A percentile compares a stretch with the other conserved stretches of the same genome.
Evolutionary conservation across 35 echinoderm and acorn worm genomes (phyloP).

Genomic region (Holothuria glaberrima): DNA sequence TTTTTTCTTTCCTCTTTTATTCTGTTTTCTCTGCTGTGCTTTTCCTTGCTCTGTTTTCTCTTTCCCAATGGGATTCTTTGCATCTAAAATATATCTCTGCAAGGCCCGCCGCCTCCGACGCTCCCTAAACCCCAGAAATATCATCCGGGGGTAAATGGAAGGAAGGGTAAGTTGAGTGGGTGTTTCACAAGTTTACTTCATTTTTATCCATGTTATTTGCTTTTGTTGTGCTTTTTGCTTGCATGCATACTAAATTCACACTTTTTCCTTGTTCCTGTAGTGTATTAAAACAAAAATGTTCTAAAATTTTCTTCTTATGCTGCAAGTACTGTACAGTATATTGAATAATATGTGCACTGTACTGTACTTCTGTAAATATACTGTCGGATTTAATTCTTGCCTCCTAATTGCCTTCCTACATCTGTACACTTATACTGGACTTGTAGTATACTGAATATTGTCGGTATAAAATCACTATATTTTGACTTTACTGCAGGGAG

Average conservation of each 20-base stretch:
- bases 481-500: not conserved
- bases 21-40: slow-evolving; percentile 27
- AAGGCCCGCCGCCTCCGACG: slow-evolving; percentile 34
- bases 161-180: not conserved
- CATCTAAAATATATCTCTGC: not conserved
- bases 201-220: no score
- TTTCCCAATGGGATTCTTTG: slow-evolving; percentile 17
- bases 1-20: not conserved
- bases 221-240: no score
- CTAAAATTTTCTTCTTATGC: no score
- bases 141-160: slow-evolving; percentile 7
- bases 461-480: not conserved
- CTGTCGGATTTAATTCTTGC: no score
- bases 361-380: no score
- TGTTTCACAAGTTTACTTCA: no score
- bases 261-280: no score
- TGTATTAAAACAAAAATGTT: no score
- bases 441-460: not conserved
- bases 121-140: slow-evolving; percentile 17
- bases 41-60: slow-evolving; percentile 17
- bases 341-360: no score
- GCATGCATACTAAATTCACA: no score
- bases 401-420: not conserved
- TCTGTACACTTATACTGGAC: not conserved
- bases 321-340: no score